Evolutionary conservation across 1,140 invertebrate genomes (phyloP), one percentile per base, ranked within the genome.

Genomic region (Dermatophagoides farinae): DNA sequence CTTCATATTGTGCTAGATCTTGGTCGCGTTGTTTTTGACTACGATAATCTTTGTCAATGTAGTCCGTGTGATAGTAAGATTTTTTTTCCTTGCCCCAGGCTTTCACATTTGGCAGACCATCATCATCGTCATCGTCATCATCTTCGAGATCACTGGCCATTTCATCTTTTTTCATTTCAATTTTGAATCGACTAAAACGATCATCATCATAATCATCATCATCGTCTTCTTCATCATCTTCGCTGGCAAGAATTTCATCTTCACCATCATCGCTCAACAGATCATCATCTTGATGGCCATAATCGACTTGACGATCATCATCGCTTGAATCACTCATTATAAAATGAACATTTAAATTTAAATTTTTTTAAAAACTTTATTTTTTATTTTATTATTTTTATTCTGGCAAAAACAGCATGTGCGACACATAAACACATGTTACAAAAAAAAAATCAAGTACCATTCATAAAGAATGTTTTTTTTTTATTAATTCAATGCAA

Each of bases 21-120:
- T 61, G 55, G 66, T 74, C 66, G 64, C 71, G 58, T 67, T 70
- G 41, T 64, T 64, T 47, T 67, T 68, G 23, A 65, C 76, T 80
- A 43, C 81, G 79, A 77, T 83, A 87, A 74, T 90, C 86, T 65
- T 82, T 77, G 75, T 90, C 86, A 16, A 88, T 80, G 72, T 86
- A 89, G 75, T 90, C 86, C 0, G 87, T 85, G 47, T 82, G 81
- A 71, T 88, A 89, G 71, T 81, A 93, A 44, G 77, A 75, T 64
- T 73, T 78, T 65, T 83, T 83, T 62, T 83, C 83, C 66, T 80
- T 80, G 12, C 88, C 88, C 88, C 89, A 92, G 20, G 85, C 85
- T 74, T 82, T 82, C 12, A 77, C 76, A 71, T 88, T 78, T 8
- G 85, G 85, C 46, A 89, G 71, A 22, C 20, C 47, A 18, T 50